Percentiles rank a stretch among this genome's conserved stretches.
phyloP scores from a whole-genome alignment of 2,797 vertebrate species.

The Sciurus vulgaris region DNA sequence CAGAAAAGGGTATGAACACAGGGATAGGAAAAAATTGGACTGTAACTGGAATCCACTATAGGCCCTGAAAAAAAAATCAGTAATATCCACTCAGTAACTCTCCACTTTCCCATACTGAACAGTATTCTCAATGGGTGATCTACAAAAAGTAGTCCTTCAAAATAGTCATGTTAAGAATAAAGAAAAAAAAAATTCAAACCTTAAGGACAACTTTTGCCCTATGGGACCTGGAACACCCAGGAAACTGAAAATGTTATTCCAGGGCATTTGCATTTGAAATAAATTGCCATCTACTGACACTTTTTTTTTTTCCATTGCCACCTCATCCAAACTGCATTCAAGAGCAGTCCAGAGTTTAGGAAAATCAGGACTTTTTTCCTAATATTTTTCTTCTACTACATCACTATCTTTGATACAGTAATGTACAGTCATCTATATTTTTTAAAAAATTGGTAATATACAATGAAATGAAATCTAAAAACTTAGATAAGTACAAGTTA shows the following conservation, averaged over 20 bases:
- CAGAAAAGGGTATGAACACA: background rate
- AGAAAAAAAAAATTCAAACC: background rate
- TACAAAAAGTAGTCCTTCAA: background rate
- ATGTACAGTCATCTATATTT: background rate
- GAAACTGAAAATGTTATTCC: background rate
- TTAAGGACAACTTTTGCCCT: background rate
- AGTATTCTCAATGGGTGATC: background rate
- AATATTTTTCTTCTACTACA: background rate
- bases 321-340: constrained; percentile 13
- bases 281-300: background rate
- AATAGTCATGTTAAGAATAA: background rate
- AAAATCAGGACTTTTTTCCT: background rate
- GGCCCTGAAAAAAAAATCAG: background rate
- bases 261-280: background rate
- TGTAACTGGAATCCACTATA: background rate
- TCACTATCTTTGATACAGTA: constrained; percentile 14
- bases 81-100: background rate
- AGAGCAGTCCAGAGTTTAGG: background rate
- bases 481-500: background rate
- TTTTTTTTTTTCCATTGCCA: background rate
- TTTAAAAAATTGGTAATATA: background rate
- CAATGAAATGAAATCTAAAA: constrained; percentile 39
- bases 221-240: background rate
- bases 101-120: background rate
- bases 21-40: background rate